phyloP scores from a whole-genome alignment of 2,113 vertebrate genomes.

The Chamaetylas fuelleborni region DNA sequence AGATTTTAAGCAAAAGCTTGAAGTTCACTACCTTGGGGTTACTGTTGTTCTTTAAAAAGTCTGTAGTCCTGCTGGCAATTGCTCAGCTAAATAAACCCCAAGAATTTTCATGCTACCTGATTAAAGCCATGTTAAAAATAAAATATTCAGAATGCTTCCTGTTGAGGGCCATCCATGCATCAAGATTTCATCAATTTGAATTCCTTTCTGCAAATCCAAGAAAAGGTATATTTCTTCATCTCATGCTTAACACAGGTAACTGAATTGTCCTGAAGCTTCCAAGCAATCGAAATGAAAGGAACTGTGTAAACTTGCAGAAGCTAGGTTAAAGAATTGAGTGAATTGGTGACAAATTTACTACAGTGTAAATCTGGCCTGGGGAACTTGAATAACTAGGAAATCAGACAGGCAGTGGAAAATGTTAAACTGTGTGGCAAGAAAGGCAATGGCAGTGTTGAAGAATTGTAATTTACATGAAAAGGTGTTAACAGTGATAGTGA shows the following conservation, averaged over 20 bases:
- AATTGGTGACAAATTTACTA: not conserved
- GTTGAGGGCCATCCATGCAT: not conserved
- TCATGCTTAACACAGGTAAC: not conserved
- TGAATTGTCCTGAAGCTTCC: not conserved
- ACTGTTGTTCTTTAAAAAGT: not conserved
- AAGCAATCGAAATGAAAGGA: not conserved
- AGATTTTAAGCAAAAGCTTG: not conserved
- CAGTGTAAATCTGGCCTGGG: not conserved
- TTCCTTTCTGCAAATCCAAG: not conserved
- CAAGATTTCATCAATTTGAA: not conserved
- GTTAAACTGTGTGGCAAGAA: not conserved
- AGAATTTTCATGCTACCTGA: not conserved
- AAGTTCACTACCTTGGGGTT: not conserved
- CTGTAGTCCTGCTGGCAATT: not conserved
- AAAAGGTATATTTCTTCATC: not conserved
- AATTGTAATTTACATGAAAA: not conserved
- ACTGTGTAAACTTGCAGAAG: not conserved
- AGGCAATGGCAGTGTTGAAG: not conserved
- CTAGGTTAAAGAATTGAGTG: not conserved
- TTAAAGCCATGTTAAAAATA: slow-evolving; percentile 5
- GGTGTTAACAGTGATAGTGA: not conserved
- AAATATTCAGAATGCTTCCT: not conserved
- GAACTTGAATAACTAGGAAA: not conserved
- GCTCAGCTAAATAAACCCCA: not conserved
- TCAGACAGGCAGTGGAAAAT: not conserved